Evolutionary conservation across 2,888 invertebrate species (phyloP).

Genomic region (Anthoptus insignis): DNA sequence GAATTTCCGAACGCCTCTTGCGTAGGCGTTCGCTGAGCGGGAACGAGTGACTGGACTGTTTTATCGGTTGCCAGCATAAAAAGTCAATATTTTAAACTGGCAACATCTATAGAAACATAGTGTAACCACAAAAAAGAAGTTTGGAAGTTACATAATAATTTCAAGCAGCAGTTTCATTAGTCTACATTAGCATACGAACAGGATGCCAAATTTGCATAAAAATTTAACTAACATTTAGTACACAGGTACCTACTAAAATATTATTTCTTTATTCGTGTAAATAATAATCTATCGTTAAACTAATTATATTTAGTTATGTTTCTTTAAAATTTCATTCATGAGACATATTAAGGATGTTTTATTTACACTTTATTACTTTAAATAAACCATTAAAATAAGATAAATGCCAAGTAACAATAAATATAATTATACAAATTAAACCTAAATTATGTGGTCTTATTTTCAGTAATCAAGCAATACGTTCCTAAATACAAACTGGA

Average conservation of each 20-base stretch:
- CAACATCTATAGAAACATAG: slow-evolving; percentile 12
- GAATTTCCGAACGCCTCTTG: slow-evolving; percentile 70
- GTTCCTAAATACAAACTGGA: too few species aligned
- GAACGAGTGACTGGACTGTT: slow-evolving; percentile 55
- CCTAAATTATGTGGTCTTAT: too few species aligned
- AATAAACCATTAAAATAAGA: too few species aligned
- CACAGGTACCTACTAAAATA: slow-evolving; percentile 25
- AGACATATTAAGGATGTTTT: too few species aligned
- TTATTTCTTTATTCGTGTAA: slow-evolving; percentile 5
- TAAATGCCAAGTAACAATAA: too few species aligned
- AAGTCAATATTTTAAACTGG: slow-evolving; percentile 29
- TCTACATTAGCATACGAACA: slow-evolving; percentile 28
- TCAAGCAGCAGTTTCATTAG: slow-evolving; percentile 21
- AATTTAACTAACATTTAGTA: slow-evolving; percentile 2
- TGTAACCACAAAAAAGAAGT: slow-evolving; percentile 27
- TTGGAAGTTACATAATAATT: slow-evolving; percentile 9
- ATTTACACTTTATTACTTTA: too few species aligned
- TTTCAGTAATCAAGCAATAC: too few species aligned
- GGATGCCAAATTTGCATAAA: slow-evolving; percentile 27
- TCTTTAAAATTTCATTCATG: too few species aligned
- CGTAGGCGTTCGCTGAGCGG: slow-evolving; percentile 63
- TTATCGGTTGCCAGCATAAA: slow-evolving; percentile 40
- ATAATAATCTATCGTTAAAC: too few species aligned
- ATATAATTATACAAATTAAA: too few species aligned
- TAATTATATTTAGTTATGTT: too few species aligned